Conservation (phyloP, 2,888 invertebrate species). For the Torymus aiolomorphi region DNA sequence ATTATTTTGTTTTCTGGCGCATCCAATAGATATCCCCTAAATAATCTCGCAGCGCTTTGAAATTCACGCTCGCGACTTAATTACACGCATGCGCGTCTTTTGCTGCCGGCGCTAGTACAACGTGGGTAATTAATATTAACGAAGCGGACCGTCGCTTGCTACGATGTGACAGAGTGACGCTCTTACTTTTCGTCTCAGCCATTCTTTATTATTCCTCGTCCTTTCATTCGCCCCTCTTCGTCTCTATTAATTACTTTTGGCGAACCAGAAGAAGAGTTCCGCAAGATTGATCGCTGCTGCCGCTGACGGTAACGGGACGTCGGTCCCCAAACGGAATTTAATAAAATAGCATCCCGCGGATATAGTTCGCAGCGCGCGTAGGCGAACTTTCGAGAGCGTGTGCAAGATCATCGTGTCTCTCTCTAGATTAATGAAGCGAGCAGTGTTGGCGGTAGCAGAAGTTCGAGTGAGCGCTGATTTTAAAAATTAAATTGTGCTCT, state of each 20-base stretch:
- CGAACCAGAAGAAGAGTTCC: not conserved
- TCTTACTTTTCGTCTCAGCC: no score
- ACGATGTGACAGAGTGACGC: not conserved
- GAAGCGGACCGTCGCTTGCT: not conserved
- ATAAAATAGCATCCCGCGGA: slow-evolving; percentile 27
- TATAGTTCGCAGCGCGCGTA: not conserved
- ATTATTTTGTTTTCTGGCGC: no score
- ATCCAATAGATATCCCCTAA: no score
- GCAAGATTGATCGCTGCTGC: slow-evolving; percentile 21
- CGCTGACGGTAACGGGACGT: not conserved
- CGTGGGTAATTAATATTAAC: slow-evolving; percentile 30
- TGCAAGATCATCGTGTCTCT: no score
- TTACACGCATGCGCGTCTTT: slow-evolving; percentile 21
- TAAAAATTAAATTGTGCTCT: slow-evolving; percentile 32
- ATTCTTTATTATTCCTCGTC: no score
- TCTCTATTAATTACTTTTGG: slow-evolving; percentile 4
- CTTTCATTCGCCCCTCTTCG: not conserved
- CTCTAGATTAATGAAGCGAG: not conserved
- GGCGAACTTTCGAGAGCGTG: slow-evolving; percentile 14
- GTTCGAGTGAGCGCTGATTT: slow-evolving; percentile 12
- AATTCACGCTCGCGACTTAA: not conserved
- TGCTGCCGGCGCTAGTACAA: not conserved
- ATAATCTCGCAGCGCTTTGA: not conserved
- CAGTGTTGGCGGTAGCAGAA: no score
- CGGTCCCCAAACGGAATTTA: slow-evolving; percentile 25